Base-by-base conservation (phyloP, 1,140 invertebrate species). In the Drosophila insularis region DNA sequence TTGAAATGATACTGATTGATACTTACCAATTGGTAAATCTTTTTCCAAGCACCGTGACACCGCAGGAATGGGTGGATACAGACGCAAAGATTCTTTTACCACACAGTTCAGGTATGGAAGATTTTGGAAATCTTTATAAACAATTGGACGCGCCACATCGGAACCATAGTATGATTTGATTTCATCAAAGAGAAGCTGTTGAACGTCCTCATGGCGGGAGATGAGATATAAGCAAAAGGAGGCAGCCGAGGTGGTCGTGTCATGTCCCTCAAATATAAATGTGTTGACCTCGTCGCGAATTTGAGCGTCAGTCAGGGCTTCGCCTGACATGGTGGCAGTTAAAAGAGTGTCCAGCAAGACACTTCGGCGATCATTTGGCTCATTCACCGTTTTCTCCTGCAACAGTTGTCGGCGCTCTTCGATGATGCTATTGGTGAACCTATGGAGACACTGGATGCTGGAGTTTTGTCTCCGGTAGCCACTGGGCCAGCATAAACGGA, bases 291-390 rank as follows among this genome's bases (percentile, higher is more conserved):
- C 94, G 87, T 95, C 94, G 43, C 93, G 85, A 59, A 96, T 95
- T 80, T 96, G 95, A 23, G 92, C 91, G 74, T 94, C 92, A 2
- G 93, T 93, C 17, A 96, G 89, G 2, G 90, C 76, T 17, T 89
- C 79, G 58, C 93, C 92, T 23, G 92, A 78, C 19, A 92, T 91
- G 54, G 92, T 92, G 17, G 92, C 92, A 80, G 94, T 92, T 2
- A 96, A 90, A n/a, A 97, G 81, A 37, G 96, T 91, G 92, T 97
- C 96, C 61, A 96, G 82, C 77, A 97, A 95, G 2, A 95, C 43
- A 37, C 63, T 43, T 2, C 54, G 56, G 4, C 21, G 27, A 8
- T n/a, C 0, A 13, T 14, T 17, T 7, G 19, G 46, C 8, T 17
- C 10, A 5, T 65, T 27, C 27, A 27, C 7, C 2, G 23, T 32